Conservation (phyloP, 2,888 invertebrate genomes). For the Rhagonycha lutea region DNA sequence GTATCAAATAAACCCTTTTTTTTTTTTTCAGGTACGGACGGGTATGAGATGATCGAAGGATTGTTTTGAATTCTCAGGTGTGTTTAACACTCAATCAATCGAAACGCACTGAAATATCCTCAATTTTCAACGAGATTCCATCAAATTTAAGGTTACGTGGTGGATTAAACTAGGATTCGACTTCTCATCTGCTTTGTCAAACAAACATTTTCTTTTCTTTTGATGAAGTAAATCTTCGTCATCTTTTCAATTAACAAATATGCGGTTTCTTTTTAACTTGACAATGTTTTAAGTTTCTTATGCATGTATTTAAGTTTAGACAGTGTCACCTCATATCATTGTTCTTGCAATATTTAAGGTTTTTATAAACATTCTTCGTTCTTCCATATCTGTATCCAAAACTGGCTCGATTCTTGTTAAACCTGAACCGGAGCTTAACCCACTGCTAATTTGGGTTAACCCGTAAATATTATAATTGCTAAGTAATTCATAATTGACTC, state of each 20-base stretch:
- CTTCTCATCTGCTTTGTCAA: not conserved
- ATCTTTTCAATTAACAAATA: not conserved
- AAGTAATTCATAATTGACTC: too few species aligned
- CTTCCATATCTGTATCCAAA: not conserved
- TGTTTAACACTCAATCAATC: not conserved
- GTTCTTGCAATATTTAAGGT: too few species aligned
- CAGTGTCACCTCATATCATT: too few species aligned
- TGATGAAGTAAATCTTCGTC: not conserved
- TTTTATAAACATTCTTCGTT: too few species aligned
- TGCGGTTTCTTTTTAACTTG: too few species aligned
- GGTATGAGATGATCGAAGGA: not conserved
- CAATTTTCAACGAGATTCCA: too few species aligned
- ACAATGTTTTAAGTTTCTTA: too few species aligned
- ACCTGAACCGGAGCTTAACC: not conserved
- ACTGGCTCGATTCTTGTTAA: not conserved
- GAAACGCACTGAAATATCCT: not conserved
- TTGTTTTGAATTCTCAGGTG: too few species aligned
- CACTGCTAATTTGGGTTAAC: not conserved
- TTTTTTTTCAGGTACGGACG: not conserved
- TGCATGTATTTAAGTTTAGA: too few species aligned
- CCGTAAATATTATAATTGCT: not conserved
- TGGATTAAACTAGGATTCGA: not conserved
- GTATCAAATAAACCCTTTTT: not conserved
- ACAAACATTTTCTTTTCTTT: not conserved
- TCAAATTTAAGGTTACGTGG: not conserved